Percentiles rank a stretch among this genome's conserved stretches.
Evolutionary conservation across 2,797 vertebrate species (phyloP).

Genomic region (Neostethus bicornis): DNA sequence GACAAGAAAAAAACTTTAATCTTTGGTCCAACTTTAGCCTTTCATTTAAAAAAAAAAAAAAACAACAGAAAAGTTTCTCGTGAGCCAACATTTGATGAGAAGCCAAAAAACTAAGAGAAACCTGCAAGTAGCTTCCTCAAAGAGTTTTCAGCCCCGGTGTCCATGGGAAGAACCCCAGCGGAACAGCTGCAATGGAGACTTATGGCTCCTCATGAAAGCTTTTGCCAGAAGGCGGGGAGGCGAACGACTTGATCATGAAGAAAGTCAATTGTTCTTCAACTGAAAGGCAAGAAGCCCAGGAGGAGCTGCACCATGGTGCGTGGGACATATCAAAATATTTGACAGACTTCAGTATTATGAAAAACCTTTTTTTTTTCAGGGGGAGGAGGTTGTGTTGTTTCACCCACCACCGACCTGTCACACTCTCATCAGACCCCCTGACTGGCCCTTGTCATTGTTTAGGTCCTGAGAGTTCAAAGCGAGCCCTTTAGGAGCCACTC

Average conservation of each 20-base stretch:
- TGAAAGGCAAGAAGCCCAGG: constrained; percentile 81
- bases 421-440: constrained; percentile 85
- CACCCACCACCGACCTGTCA: constrained; percentile 92
- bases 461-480: constrained; percentile 89
- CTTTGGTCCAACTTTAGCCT: constrained; percentile 7
- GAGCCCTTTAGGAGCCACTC: constrained; percentile 88
- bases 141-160: constrained; percentile 63
- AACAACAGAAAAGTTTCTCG: constrained; percentile 20
- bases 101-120: constrained; percentile 31
- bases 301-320: constrained; percentile 90
- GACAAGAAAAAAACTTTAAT: constrained; percentile 5
- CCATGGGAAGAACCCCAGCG: constrained; percentile 97
- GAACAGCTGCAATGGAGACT: constrained; percentile 83
- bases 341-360: constrained; percentile 98
- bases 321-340: constrained; percentile 99
- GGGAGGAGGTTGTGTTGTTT: constrained; percentile 63
- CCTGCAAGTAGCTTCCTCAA: constrained; percentile 69
- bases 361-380: constrained; percentile 73
- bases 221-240: constrained; percentile 89
- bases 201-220: constrained; percentile 94
- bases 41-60: constrained; percentile 30
- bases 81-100: constrained; percentile 50
- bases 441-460: constrained; percentile 92
- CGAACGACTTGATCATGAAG: constrained; percentile 90
- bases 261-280: constrained; percentile 93